These are phyloP conservation scores for Athetis lepigone DNA, from an alignment of 2,888 invertebrate genomes.

Conservation along the genomic window DNA sequence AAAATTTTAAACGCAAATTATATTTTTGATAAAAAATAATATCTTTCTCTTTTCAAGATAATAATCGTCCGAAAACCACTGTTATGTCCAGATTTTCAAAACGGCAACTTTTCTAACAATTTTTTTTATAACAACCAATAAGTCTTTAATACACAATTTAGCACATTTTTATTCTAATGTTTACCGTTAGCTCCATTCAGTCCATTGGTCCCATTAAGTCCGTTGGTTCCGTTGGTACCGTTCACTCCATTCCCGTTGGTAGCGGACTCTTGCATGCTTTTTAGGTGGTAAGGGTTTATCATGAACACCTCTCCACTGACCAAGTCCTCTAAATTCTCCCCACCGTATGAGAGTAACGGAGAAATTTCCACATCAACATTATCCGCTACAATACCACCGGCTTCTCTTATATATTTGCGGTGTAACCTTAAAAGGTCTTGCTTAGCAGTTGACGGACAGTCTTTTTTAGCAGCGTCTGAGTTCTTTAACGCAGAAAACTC, in stretches of 20 bases:
- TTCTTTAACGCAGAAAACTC: slow-evolving; percentile 99
- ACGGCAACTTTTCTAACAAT: slow-evolving; percentile 13
- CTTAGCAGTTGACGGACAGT: slow-evolving; percentile 97
- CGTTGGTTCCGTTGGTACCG: slow-evolving; percentile 59
- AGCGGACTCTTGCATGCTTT: slow-evolving; percentile 81
- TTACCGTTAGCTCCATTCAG: slow-evolving; percentile 63
- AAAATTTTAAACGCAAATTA: slow-evolving; percentile 9
- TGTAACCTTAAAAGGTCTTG: slow-evolving; percentile 94
- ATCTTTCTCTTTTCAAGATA: not conserved
- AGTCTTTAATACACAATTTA: not conserved
- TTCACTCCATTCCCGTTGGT: slow-evolving; percentile 84
- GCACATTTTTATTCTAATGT: slow-evolving; percentile 66
- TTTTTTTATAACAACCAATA: slow-evolving; percentile 14
- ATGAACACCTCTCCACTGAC: slow-evolving; percentile 92
- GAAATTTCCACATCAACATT: slow-evolving; percentile 96
- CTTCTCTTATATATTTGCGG: slow-evolving; percentile 94
- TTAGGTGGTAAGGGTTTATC: slow-evolving; percentile 92
- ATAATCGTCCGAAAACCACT: slow-evolving; percentile 3
- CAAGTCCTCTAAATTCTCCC: slow-evolving; percentile 94
- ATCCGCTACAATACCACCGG: slow-evolving; percentile 94
- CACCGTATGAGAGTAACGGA: slow-evolving; percentile 96
- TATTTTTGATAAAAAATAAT: not conserved
- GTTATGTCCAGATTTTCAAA: not conserved
- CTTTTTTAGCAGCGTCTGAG: slow-evolving; percentile 95
- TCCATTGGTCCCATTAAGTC: not conserved